phyloP scores from a whole-genome alignment of 2,888 invertebrate species.

The Electrophaes corylata region DNA sequence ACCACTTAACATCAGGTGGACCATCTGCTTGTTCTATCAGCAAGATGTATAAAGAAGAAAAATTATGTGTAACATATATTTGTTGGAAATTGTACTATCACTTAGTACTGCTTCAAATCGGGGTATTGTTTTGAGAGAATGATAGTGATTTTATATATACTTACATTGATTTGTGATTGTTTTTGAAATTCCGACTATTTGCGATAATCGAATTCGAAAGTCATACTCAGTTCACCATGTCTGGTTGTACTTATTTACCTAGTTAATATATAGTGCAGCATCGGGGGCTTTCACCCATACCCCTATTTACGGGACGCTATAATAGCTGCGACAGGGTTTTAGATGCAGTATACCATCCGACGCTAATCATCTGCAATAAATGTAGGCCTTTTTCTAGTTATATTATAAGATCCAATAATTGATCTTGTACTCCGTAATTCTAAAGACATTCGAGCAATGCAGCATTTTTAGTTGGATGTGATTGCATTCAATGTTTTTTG shows the following conservation, averaged over 20 bases:
- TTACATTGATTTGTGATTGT: background rate
- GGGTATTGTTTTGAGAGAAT: conserved; percentile 11
- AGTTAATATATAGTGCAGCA: too few relatives aligned
- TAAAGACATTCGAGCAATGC: conserved; percentile 24
- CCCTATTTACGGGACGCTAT: too few relatives aligned
- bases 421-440: conserved; percentile 16
- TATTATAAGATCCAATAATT: background rate
- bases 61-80: too few relatives aligned
- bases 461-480: conserved; percentile 24
- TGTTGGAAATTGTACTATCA: background rate
- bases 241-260: background rate
- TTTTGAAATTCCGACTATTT: background rate
- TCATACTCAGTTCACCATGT: background rate
- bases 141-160: background rate
- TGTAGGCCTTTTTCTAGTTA: too few relatives aligned
- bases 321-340: too few relatives aligned
- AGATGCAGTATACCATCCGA: too few relatives aligned
- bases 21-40: too few relatives aligned
- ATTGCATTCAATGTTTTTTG: conserved; percentile 15
- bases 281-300: too few relatives aligned
- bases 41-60: too few relatives aligned
- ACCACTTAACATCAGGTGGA: too few relatives aligned
- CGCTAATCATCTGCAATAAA: too few relatives aligned
- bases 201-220: background rate
- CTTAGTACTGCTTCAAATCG: background rate